Evolutionary conservation across 92 coral and sea anemone species (phyloP).

Genomic region (Metridium senile): DNA sequence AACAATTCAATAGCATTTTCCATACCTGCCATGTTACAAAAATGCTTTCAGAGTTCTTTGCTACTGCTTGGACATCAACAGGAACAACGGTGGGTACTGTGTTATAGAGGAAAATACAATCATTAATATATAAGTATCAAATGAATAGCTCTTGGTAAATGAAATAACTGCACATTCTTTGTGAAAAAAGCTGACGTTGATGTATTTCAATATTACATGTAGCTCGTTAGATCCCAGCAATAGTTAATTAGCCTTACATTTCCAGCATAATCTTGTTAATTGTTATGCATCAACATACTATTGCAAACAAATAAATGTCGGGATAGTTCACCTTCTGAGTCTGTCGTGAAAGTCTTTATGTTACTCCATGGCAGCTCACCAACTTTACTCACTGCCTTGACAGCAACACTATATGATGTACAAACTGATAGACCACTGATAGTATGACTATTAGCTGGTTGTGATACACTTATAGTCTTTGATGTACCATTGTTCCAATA

Average conservation of each 20-base stretch:
- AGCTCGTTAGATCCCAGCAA: too few relatives aligned
- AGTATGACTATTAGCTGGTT: neutral
- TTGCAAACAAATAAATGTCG: too few relatives aligned
- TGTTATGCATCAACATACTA: too few relatives aligned
- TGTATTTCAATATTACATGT: too few relatives aligned
- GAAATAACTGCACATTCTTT: too few relatives aligned
- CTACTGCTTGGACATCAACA: neutral
- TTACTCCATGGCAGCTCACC: conserved; percentile 54
- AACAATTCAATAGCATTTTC: too few relatives aligned
- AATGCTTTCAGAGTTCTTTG: conserved; percentile 10
- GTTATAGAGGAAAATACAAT: too few relatives aligned
- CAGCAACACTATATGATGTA: conserved; percentile 39
- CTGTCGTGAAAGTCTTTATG: conserved; percentile 28
- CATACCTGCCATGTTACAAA: conserved; percentile 19
- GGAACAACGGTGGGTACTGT: neutral
- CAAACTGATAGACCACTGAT: conserved; percentile 20
- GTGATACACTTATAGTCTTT: neutral
- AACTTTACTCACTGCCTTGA: conserved; percentile 38
- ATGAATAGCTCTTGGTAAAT: too few relatives aligned
- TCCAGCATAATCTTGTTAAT: too few relatives aligned
- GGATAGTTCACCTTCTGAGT: conserved; percentile 39
- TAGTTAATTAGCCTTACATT: too few relatives aligned
- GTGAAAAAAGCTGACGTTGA: too few relatives aligned
- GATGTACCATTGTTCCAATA: conserved; percentile 2
- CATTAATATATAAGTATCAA: too few relatives aligned